Conservation (phyloP, 2,888 invertebrate species). For the Ophion ellenae region DNA sequence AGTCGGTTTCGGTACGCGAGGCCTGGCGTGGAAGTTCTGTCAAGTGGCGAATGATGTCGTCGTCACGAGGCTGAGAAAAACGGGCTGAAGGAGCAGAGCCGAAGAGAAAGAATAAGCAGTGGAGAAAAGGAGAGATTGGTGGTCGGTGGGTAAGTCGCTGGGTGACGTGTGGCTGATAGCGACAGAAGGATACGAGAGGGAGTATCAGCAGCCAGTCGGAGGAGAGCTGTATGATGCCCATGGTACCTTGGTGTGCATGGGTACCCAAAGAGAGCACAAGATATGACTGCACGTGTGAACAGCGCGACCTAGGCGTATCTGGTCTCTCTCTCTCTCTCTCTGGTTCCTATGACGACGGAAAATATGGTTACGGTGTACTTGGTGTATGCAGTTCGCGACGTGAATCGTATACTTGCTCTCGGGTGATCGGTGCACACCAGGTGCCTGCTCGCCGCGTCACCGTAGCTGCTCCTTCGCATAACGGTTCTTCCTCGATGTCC, state of each 20-base stretch:
- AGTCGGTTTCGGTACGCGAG: conserved; percentile 51
- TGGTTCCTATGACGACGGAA: conserved; percentile 40
- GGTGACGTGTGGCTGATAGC: conserved; percentile 29
- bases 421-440: conserved; percentile 71
- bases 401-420: conserved; percentile 54
- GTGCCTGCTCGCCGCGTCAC: conserved; percentile 78
- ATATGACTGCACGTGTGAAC: conserved; percentile 70
- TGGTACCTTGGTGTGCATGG: conserved; percentile 29
- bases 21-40: conserved; percentile 38
- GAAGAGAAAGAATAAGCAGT: conserved; percentile 14
- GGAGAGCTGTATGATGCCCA: conserved; percentile 56
- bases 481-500: conserved; percentile 78
- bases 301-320: conserved; percentile 69
- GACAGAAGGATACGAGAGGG: conserved; percentile 49
- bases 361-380: conserved; percentile 58
- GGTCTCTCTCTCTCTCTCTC: conserved; percentile 31
- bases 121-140: conserved; percentile 22
- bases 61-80: conserved; percentile 51
- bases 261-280: conserved; percentile 56
- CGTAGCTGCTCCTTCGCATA: conserved; percentile 71
- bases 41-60: conserved; percentile 56
- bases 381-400: conserved; percentile 46
- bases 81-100: neutral
- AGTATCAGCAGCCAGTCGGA: conserved; percentile 50
- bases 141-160: conserved; percentile 29